Evolutionary conservation across 2,797 vertebrate species (phyloP).

Genomic region (Erpetoichthys calabaricus): DNA sequence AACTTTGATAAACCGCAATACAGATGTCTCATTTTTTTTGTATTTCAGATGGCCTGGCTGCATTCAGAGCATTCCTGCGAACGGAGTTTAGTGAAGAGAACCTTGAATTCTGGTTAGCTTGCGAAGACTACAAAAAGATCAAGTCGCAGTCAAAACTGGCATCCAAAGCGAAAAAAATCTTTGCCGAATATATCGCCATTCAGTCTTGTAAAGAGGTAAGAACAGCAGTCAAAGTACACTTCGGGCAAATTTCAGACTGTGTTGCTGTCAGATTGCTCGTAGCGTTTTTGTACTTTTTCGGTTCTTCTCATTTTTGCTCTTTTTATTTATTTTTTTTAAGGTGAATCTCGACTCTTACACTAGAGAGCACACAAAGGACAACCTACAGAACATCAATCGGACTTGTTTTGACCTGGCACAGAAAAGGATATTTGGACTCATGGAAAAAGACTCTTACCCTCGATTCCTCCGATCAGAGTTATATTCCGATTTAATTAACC

Average conservation of each 20-base stretch:
- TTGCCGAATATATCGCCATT: conserved; percentile 86
- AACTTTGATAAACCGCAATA: no score
- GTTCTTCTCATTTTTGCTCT: neutral
- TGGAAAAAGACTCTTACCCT: conserved; percentile 96
- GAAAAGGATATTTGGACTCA: conserved; percentile 86
- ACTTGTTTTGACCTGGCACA: conserved; percentile 86
- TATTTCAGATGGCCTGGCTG: conserved; percentile 75
- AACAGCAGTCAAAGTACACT: neutral
- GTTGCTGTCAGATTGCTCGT: neutral
- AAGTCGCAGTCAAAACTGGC: conserved; percentile 94
- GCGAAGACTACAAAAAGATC: conserved; percentile 92
- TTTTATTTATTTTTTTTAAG: conserved; percentile 32
- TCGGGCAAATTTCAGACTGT: neutral
- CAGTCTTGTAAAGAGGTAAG: conserved; percentile 97
- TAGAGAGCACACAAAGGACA: conserved; percentile 87
- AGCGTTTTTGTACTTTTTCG: no score
- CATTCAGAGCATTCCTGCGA: conserved; percentile 87
- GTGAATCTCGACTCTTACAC: conserved; percentile 93
- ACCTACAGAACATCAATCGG: conserved; percentile 78
- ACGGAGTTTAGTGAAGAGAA: conserved; percentile 97
- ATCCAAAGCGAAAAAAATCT: conserved; percentile 92
- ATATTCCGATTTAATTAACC: conserved; percentile 88
- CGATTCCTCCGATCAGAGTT: conserved; percentile 92
- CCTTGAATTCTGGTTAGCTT: conserved; percentile 95
- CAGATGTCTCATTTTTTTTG: no score